Percentiles rank a stretch among this genome's conserved stretches.
Evolutionary conservation across 64 coral and sea anemone genomes (phyloP).

Genomic region (Montipora efflorescens): DNA sequence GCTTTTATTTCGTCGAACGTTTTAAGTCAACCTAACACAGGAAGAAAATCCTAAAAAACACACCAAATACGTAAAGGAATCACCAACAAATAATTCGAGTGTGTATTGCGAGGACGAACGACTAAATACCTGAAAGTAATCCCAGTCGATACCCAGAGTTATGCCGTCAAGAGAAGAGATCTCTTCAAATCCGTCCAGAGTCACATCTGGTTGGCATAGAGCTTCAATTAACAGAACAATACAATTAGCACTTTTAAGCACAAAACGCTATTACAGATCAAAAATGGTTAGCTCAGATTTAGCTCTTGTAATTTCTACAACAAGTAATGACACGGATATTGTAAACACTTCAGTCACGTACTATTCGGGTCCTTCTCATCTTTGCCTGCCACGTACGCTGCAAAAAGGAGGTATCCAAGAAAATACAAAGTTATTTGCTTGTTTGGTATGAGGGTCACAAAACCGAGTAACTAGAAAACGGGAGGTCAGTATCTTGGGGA

Average conservation of each 20-base stretch:
- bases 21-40: too few species aligned
- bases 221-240: neutral
- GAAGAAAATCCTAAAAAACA: too few species aligned
- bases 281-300: too few species aligned
- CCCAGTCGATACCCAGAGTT: conserved; percentile 76
- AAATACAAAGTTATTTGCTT: too few species aligned
- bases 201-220: conserved; percentile 65
- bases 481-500: too few species aligned
- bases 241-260: neutral
- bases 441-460: too few species aligned
- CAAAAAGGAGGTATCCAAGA: neutral
- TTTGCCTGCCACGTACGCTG: conserved; percentile 80
- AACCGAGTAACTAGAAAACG: too few species aligned
- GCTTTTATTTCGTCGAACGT: too few species aligned
- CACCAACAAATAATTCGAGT: neutral
- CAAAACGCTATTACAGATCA: too few species aligned
- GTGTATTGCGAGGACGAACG: neutral
- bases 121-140: conserved; percentile 66
- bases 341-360: neutral
- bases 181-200: conserved; percentile 85
- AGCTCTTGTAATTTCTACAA: too few species aligned
- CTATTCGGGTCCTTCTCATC: conserved; percentile 61
- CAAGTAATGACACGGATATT: too few species aligned
- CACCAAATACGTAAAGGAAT: too few species aligned
- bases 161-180: conserved; percentile 60